Conservation (phyloP, 92 coral and sea anemone genomes). For the Porites cylindrica region DNA sequence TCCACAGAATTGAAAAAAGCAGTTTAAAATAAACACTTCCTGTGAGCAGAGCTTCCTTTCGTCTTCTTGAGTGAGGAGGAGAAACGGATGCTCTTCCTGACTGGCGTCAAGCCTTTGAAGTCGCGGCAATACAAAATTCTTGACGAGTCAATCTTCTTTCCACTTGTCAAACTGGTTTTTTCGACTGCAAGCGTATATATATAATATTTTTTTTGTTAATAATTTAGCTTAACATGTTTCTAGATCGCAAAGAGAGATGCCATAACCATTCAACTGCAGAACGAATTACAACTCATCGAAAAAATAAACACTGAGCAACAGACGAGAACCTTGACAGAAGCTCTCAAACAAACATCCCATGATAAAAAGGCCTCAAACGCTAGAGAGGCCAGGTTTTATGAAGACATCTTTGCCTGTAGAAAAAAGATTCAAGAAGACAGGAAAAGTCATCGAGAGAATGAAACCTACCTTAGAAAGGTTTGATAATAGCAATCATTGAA, state of each 20-base stretch:
- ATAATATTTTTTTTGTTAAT: neutral
- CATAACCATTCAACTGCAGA: constrained; percentile 57
- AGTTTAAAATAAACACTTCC: too few species aligned
- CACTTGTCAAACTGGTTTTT: neutral
- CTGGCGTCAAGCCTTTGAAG: too few species aligned
- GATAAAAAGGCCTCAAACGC: constrained; percentile 65
- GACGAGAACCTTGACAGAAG: constrained; percentile 76
- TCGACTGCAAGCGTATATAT: neutral
- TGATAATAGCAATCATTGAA: neutral
- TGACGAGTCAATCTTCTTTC: too few species aligned
- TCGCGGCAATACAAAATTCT: too few species aligned
- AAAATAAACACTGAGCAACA: constrained; percentile 74
- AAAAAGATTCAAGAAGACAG: constrained; percentile 43
- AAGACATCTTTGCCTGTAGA: constrained; percentile 62
- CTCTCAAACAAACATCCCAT: constrained; percentile 70
- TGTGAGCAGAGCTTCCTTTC: too few species aligned
- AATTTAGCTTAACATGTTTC: neutral
- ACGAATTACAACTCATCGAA: constrained; percentile 66
- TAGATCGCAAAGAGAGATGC: constrained; percentile 72
- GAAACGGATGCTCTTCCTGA: too few species aligned
- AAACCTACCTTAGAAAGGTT: constrained; percentile 85
- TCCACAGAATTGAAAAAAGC: too few species aligned
- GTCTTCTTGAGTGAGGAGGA: too few species aligned
- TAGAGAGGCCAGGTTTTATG: constrained; percentile 47
- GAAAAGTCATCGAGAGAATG: constrained; percentile 65